phyloP scores from a whole-genome alignment of 1,140 invertebrate genomes.

The Magallana angulata region DNA sequence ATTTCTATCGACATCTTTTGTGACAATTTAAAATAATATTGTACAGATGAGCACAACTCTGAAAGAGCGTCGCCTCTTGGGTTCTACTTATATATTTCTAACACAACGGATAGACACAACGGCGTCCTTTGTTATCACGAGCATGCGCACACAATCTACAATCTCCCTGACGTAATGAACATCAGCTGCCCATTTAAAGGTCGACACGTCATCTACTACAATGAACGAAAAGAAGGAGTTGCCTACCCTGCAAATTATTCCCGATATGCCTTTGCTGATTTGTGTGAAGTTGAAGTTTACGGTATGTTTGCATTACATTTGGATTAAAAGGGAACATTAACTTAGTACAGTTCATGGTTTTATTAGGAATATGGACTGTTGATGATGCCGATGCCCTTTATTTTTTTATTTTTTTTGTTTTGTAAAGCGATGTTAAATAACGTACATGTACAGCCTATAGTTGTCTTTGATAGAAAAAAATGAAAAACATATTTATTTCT shows the following conservation, averaged over 20 bases:
- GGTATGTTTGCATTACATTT: background rate
- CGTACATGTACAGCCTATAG: too few species aligned
- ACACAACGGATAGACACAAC: background rate
- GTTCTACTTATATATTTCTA: background rate
- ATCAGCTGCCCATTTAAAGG: background rate
- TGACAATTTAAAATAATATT: background rate
- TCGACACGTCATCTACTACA: background rate
- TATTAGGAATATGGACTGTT: too few species aligned
- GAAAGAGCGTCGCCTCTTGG: background rate
- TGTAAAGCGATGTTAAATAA: too few species aligned
- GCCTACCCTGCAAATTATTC: background rate
- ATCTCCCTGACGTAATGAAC: background rate
- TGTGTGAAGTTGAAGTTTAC: constrained; percentile 1
- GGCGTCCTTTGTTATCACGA: background rate
- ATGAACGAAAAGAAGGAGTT: background rate
- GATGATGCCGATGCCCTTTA: too few species aligned
- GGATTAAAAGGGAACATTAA: too few species aligned
- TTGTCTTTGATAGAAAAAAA: too few species aligned
- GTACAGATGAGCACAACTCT: background rate
- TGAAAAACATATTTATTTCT: too few species aligned
- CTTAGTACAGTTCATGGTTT: too few species aligned
- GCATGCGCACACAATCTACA: background rate
- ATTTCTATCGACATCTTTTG: background rate
- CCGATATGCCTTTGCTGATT: background rate
- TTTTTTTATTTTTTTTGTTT: too few species aligned